These are phyloP conservation scores for Silurus lanzhouensis DNA, from an alignment of 2,797 vertebrate species.

Conservation along the genomic window DNA sequence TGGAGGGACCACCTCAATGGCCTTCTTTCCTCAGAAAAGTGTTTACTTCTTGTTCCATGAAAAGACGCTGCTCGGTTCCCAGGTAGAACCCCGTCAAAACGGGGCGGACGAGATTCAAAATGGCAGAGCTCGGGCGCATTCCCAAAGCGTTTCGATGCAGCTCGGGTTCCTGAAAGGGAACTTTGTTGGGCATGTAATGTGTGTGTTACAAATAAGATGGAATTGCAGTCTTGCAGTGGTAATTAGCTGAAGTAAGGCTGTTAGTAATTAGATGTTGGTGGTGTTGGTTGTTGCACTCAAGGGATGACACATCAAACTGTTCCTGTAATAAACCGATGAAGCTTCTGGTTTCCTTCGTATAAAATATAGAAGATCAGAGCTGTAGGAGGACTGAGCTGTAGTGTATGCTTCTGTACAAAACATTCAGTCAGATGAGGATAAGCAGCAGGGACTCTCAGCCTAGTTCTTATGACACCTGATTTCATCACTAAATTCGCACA, in stretches of 20 bases:
- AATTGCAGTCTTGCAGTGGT: neutral
- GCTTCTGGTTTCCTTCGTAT: neutral
- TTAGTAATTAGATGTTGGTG: neutral
- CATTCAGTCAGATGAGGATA: neutral
- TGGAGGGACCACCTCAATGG: too few relatives aligned
- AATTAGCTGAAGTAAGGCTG: neutral
- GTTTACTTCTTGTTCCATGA: too few relatives aligned
- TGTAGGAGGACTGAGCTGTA: neutral
- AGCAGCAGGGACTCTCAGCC: neutral
- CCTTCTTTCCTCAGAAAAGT: too few relatives aligned
- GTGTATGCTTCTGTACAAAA: neutral
- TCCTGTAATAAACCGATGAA: neutral
- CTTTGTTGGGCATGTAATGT: neutral
- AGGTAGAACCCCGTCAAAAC: too few relatives aligned
- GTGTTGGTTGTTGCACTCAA: neutral
- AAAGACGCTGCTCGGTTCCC: too few relatives aligned
- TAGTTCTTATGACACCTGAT: neutral
- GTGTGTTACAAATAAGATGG: neutral
- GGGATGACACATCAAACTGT: slow-evolving; percentile 5
- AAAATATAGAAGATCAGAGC: slow-evolving; percentile 11
- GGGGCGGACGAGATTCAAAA: too few relatives aligned
- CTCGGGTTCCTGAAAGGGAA: too few relatives aligned
- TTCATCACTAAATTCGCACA: neutral
- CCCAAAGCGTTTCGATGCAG: too few relatives aligned
- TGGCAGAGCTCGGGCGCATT: too few relatives aligned